Conservation (phyloP, 1,140 invertebrate genomes). For the Listronotus bonariensis region DNA sequence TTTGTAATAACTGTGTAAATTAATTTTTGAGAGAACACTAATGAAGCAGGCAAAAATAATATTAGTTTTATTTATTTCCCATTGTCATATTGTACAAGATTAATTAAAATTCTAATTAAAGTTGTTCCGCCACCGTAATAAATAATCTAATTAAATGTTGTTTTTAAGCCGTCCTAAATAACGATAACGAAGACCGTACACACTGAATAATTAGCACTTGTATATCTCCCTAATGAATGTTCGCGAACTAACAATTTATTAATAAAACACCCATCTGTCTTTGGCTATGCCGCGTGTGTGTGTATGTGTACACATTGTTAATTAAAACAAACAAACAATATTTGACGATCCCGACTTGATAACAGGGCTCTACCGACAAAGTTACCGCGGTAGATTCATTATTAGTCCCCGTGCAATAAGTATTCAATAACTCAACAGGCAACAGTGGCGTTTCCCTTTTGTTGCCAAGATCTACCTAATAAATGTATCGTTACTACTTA, state of each 20-base stretch:
- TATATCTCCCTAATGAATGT: slow-evolving; percentile 13
- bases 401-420: slow-evolving; percentile 17
- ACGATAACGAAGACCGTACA: slow-evolving; percentile 15
- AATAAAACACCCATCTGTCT: slow-evolving; percentile 31
- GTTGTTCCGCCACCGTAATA: slow-evolving; percentile 9
- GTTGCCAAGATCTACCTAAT: no score
- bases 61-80: no score
- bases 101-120: slow-evolving; percentile 8
- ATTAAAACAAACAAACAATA: slow-evolving; percentile 37
- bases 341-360: slow-evolving; percentile 34
- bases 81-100: neutral
- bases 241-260: slow-evolving; percentile 18
- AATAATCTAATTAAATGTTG: slow-evolving; percentile 14
- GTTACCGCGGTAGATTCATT: slow-evolving; percentile 17
- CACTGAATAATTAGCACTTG: slow-evolving; percentile 17
- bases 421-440: slow-evolving; percentile 15
- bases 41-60: no score
- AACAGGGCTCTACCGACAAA: slow-evolving; percentile 15
- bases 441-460: no score
- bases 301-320: slow-evolving; percentile 32
- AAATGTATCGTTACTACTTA: no score
- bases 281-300: slow-evolving; percentile 5
- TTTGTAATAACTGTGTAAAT: no score
- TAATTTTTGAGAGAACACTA: no score
- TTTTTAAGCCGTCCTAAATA: slow-evolving; percentile 5